These are phyloP conservation scores for Latheticus oryzae DNA, from an alignment of 2,888 invertebrate genomes.

Conservation along the genomic window DNA sequence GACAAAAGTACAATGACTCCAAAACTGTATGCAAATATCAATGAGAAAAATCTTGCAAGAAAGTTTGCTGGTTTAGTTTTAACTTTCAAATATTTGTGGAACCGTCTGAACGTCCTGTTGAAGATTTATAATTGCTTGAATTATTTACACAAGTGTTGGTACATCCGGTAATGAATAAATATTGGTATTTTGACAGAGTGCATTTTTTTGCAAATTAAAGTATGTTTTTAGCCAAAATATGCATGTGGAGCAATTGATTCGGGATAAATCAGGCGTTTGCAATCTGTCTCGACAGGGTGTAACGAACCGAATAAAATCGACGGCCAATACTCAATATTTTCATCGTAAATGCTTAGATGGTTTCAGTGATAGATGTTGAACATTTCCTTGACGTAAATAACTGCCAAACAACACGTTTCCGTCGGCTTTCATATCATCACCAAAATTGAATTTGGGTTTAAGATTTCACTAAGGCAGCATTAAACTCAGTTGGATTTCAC, in stretches of 20 bases:
- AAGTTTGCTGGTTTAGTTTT: constrained; percentile 16
- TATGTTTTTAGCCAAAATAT: constrained; percentile 17
- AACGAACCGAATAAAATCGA: constrained; percentile 43
- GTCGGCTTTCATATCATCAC: constrained; percentile 35
- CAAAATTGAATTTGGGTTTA: constrained; percentile 33
- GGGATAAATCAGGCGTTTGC: constrained; percentile 37
- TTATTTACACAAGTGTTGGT: constrained; percentile 37
- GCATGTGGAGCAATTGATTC: constrained; percentile 13
- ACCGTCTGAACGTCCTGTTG: constrained; percentile 28
- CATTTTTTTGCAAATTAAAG: constrained; percentile 25
- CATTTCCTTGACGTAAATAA: constrained; percentile 43
- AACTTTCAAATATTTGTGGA: constrained; percentile 31
- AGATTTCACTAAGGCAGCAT: constrained; percentile 5
- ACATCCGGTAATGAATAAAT: constrained; percentile 20
- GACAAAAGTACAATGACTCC: too few species aligned
- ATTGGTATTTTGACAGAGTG: constrained; percentile 17
- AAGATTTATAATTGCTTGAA: constrained; percentile 31
- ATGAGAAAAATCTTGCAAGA: too few species aligned
- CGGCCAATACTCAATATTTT: constrained; percentile 42
- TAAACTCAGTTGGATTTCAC: too few species aligned
- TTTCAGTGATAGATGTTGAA: constrained; percentile 41
- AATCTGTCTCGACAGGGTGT: constrained; percentile 40
- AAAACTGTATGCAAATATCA: too few species aligned
- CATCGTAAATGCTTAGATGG: constrained; percentile 39
- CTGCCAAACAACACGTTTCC: constrained; percentile 42